phyloP scores from a whole-genome alignment of 2,797 vertebrate genomes.

The Mormyrus proboscirostris region DNA sequence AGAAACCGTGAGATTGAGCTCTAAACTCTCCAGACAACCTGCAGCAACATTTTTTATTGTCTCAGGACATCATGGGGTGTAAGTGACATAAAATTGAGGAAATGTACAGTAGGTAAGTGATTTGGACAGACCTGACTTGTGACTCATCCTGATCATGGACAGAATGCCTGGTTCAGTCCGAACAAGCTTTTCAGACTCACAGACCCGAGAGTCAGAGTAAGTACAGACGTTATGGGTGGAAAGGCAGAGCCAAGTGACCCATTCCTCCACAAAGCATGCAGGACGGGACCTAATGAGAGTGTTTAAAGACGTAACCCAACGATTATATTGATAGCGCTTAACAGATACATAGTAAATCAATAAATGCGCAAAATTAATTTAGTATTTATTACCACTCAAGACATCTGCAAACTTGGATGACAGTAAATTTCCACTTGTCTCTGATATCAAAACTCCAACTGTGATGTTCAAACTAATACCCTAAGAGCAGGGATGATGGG shows the following conservation, averaged over 20 bases:
- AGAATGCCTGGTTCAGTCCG: neutral
- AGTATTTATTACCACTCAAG: neutral
- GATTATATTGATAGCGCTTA: neutral
- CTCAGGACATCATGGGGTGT: neutral
- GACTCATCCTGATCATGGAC: neutral
- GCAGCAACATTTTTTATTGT: neutral
- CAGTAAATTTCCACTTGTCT: neutral
- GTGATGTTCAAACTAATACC: neutral
- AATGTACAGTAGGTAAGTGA: neutral
- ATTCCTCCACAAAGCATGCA: too few relatives aligned
- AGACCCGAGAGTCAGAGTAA: neutral
- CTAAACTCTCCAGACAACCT: neutral
- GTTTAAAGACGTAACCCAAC: neutral
- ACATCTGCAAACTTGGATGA: neutral
- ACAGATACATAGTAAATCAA: neutral
- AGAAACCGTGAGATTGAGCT: neutral
- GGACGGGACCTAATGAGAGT: too few relatives aligned
- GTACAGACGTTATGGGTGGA: neutral
- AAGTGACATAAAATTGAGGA: neutral
- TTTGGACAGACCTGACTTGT: neutral
- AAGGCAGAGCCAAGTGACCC: neutral
- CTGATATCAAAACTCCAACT: neutral
- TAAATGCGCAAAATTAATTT: neutral
- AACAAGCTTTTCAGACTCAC: neutral
- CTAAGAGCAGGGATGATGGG: conserved; percentile 20